Conservation (phyloP, 2,797 vertebrate species). For the Oryzias sinensis region DNA sequence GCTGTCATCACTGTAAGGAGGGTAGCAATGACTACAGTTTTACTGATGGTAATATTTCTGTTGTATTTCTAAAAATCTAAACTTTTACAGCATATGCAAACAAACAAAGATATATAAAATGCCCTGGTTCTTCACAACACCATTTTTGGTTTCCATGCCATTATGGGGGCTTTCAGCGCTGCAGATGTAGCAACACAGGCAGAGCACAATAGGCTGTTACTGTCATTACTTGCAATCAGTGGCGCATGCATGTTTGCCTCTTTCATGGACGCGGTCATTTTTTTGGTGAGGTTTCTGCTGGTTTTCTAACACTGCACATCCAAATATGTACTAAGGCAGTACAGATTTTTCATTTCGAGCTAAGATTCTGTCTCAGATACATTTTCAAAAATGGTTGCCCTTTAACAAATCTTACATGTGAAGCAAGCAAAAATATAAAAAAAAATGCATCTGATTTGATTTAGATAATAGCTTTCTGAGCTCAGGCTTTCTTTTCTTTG, state of each 20-base stretch:
- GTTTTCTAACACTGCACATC: neutral
- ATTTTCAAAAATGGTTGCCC: slow-evolving; percentile 9
- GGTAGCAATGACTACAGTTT: no score
- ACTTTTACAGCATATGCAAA: no score
- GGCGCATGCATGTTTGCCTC: slow-evolving; percentile 25
- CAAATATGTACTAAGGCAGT: no score
- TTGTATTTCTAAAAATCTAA: no score
- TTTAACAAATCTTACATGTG: slow-evolving; percentile 24
- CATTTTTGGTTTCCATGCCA: slow-evolving; percentile 2
- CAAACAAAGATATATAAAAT: no score
- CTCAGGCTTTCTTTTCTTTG: slow-evolving; percentile 43
- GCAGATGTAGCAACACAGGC: slow-evolving; percentile 19
- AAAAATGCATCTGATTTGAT: slow-evolving; percentile 43
- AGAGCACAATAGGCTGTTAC: slow-evolving; percentile 13
- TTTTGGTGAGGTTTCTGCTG: slow-evolving; percentile 35
- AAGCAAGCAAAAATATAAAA: slow-evolving; percentile 10
- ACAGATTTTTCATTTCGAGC: no score
- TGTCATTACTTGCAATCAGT: slow-evolving; percentile 51
- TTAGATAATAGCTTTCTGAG: slow-evolving; percentile 33
- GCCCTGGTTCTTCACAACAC: neutral
- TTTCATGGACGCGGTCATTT: slow-evolving; percentile 29
- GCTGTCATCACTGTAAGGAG: no score
- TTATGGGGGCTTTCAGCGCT: slow-evolving; percentile 15
- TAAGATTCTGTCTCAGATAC: neutral
- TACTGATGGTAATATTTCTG: no score